Percentiles rank a stretch among this genome's conserved stretches.
Evolutionary conservation across 2,113 vertebrate species (phyloP).

Genomic region (Poecilia latipinna): DNA sequence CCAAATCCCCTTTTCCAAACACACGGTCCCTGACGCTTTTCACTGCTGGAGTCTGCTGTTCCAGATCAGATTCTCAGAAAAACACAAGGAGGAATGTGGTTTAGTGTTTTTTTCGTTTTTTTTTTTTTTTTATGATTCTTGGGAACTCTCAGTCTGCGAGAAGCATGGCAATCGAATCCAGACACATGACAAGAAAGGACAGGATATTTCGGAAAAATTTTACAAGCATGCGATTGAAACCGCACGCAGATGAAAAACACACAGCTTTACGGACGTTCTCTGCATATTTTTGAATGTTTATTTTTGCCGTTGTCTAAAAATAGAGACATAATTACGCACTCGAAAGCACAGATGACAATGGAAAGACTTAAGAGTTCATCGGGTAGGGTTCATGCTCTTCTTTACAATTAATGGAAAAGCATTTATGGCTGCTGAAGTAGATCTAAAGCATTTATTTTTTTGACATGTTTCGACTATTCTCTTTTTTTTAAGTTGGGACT

Average conservation of each 20-base stretch:
- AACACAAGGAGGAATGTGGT: constrained; percentile 58
- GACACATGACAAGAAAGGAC: constrained; percentile 37
- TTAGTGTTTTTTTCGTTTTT: background rate
- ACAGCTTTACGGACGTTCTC: constrained; percentile 49
- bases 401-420: background rate
- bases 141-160: constrained; percentile 48
- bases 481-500: background rate
- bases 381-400: background rate
- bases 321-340: background rate
- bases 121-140: constrained; percentile 23
- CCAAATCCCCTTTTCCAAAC: constrained; percentile 44
- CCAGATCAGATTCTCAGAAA: constrained; percentile 66
- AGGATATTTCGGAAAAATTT: constrained; percentile 34
- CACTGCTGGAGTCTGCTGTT: constrained; percentile 38
- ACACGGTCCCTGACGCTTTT: constrained; percentile 50
- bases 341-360: constrained; percentile 18
- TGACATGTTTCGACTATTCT: background rate
- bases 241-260: constrained; percentile 57
- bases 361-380: background rate
- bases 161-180: constrained; percentile 64
- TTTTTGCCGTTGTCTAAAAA: constrained; percentile 5
- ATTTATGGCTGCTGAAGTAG: no score
- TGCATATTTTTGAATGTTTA: constrained; percentile 2
- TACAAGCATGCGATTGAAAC: constrained; percentile 2
- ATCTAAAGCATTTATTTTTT: no score